Evolutionary conservation across 2,797 vertebrate species (phyloP).

Genomic region (Steatocranus sp.): DNA sequence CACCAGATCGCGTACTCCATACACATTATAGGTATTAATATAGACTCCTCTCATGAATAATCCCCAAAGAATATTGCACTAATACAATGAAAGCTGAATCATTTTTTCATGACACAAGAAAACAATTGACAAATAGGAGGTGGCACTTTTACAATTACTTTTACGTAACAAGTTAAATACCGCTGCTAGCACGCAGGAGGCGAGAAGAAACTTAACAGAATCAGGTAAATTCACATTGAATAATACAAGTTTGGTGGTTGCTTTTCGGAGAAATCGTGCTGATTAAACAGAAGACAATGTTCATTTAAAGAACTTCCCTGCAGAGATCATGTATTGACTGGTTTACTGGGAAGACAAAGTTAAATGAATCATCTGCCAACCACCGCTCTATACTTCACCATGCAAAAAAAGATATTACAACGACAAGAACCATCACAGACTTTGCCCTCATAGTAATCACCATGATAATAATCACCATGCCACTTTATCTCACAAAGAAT

Average conservation of each 20-base stretch:
- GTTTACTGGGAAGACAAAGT: neutral
- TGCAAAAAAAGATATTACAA: neutral
- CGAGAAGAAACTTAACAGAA: neutral
- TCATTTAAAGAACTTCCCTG: neutral
- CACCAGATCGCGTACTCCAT: neutral
- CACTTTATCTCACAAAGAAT: neutral
- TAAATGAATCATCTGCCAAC: neutral
- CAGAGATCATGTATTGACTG: neutral
- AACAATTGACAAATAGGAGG: neutral
- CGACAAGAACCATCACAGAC: neutral
- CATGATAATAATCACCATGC: neutral
- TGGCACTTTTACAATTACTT: neutral
- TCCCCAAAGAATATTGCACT: neutral
- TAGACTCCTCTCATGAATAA: neutral
- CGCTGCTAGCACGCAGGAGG: neutral
- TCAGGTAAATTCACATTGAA: neutral
- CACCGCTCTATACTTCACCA: neutral
- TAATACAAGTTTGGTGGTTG: neutral
- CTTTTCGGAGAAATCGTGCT: neutral
- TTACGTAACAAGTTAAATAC: neutral
- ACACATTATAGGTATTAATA: neutral
- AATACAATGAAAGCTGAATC: neutral
- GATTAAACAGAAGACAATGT: neutral
- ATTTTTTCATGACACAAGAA: neutral
- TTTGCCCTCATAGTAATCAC: neutral